Base-by-base conservation (phyloP, 2,113 vertebrate genomes). In the Casuarius casuarius region DNA sequence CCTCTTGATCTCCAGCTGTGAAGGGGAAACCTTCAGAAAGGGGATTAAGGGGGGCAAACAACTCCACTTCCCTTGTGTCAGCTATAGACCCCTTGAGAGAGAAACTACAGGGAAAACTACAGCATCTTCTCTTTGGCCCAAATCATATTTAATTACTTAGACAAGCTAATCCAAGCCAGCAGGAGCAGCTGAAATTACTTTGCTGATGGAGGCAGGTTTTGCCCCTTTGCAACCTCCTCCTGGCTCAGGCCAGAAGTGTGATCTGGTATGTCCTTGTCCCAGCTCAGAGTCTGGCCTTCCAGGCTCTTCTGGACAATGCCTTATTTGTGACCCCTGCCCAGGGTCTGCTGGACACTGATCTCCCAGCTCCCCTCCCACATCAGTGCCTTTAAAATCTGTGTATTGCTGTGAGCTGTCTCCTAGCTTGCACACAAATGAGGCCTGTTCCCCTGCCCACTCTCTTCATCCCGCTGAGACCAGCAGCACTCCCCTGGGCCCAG, bases 41-140 rank as follows among this genome's bases (percentile, higher is more conserved):
- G 61, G 73, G 65, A 92, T 91, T 90, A 91, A 48, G 76, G n/a
- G 76, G 38, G 92, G 61, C 42, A 92, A 96, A 93, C 23, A 86
- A 23, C 25, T 31, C 31, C 70, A 3, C 54, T 54, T 5, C 22
- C 35, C 13, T 51, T 42, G 83, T 86, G 23, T 38, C 38, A 92
- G 66, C 61, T 42, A 10, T 0, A 0, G 70, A 40, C 10, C 79
- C 49, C 70, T 61, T 9, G 65, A 74, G 88, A 70, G 56, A 74
- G 56, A 74, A 86, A 21, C 80, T 35, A 22, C 17, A 52, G 82
- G 74, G 82, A 71, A 73, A 49, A 2, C 63, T 40, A 25, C 29
- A 42, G 31, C 40, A n/a, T 70, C 52, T 76, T 54, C 29, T 52
- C 44, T 70, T 59, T 77, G 70, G 35, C 46, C 23, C 67, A 71